Conservation (phyloP, 2,113 vertebrate species). For the Mungos mungo region DNA sequence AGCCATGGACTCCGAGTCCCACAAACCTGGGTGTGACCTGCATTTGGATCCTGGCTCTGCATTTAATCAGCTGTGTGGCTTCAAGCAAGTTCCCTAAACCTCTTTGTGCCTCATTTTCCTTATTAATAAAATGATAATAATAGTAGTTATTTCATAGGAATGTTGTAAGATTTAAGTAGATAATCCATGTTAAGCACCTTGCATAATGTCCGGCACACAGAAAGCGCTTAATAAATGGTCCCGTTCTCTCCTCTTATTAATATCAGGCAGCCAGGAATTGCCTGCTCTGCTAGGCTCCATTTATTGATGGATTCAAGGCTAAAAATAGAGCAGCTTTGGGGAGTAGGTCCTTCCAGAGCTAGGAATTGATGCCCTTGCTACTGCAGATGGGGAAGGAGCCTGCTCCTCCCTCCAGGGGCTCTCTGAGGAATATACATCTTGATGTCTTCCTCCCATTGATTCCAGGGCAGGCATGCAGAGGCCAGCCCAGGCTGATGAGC, state of each 20-base stretch:
- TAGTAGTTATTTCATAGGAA: neutral
- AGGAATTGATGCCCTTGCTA: slow-evolving; percentile 3
- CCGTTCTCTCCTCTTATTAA: slow-evolving; percentile 30
- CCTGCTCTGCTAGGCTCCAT: slow-evolving; percentile 43
- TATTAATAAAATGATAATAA: neutral
- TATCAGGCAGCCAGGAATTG: slow-evolving; percentile 51
- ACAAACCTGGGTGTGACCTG: neutral
- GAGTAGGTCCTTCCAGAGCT: slow-evolving; percentile 44
- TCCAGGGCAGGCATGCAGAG: neutral
- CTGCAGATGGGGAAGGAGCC: neutral
- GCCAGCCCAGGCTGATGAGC: neutral
- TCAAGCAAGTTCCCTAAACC: neutral
- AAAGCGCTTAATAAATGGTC: slow-evolving; percentile 46
- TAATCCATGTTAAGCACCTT: slow-evolving; percentile 27
- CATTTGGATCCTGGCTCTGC: neutral
- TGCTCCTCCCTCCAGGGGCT: neutral
- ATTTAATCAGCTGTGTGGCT: neutral
- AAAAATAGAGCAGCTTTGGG: slow-evolving; percentile 73
- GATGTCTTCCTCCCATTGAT: neutral
- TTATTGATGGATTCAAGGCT: slow-evolving; percentile 71
- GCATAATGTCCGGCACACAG: neutral
- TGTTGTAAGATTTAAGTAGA: neutral
- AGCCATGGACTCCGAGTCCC: neutral
- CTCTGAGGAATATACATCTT: neutral
- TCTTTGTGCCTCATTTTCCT: slow-evolving; percentile 5